Evolutionary conservation across 2,797 vertebrate genomes (phyloP), one percentile per base, ranked within the genome.

Genomic region (Okamejei kenojei): DNA sequence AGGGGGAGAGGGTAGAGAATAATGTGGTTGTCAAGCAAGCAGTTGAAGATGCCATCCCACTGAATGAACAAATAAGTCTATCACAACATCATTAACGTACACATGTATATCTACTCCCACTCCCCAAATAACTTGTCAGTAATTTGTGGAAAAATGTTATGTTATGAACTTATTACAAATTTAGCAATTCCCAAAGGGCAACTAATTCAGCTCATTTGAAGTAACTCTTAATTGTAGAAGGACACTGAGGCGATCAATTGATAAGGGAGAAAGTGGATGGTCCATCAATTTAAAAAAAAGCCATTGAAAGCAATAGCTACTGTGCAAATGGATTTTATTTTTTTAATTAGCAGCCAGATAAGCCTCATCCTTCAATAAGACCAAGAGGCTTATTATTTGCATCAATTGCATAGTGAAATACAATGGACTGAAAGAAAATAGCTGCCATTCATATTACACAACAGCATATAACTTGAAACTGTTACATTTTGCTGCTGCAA

Each of bases 251-350:
- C 26, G 15, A 45, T 45, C 71, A 81, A 38, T 81, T 45, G 15
- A 58, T 23, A 58, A 81, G 10, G 17, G 45, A 21, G 11, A 82
- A 81, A 81, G 45, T 21, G 8, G 81, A 61, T 61, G 54, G 81
- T 26, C 61, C 3, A 63, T 68, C n/a, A 3, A 88, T 68, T 68
- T 7, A 88, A 65, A 88, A 88, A 82, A 54, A 45, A 29, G 58
- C 23, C 54, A 82, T 13, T 61, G 81, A 84, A 84, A 84, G 81
- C 81, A 84, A 84, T 84, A 93, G 76, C 45, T 45, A 54, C n/a
- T 76, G 93, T 79, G 45, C 93, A 54, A 93, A 32, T 79, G 68
- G 17, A 93, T 73, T 76, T 38, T 93, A 45, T n/a, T 68, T 71
- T 68, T 29, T 7, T 35, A 91, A 23, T 29, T 21, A 93, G 15